These are phyloP conservation scores for Hydropsyche betteni DNA, from an alignment of 2,888 invertebrate genomes.

Conservation along the genomic window DNA sequence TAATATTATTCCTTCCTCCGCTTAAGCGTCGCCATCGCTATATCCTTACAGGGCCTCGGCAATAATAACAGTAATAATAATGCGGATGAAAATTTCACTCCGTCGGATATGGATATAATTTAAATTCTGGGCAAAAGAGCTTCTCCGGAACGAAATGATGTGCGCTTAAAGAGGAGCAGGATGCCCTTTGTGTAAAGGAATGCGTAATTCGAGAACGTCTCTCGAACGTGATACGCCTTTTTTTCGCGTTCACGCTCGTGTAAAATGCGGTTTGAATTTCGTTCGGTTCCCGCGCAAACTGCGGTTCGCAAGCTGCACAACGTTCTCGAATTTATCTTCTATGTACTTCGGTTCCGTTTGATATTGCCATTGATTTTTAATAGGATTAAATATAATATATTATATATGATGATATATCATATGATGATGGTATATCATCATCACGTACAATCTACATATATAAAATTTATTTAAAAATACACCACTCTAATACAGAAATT, in stretches of 20 bases:
- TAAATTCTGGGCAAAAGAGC: conserved; percentile 35
- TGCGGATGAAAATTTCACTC: conserved; percentile 32
- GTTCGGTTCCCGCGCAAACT: not conserved
- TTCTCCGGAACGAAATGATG: conserved; percentile 32
- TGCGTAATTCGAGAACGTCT: conserved; percentile 34
- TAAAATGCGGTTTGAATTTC: not conserved
- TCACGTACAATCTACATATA: too few species aligned
- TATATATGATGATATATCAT: too few species aligned
- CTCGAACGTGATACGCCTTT: conserved; percentile 10
- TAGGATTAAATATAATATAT: too few species aligned
- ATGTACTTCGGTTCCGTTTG: too few species aligned
- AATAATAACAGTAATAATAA: conserved; percentile 30
- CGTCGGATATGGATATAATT: conserved; percentile 31
- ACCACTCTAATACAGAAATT: too few species aligned
- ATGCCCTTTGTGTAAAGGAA: conserved; percentile 38
- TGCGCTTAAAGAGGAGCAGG: conserved; percentile 34
- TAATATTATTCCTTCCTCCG: not conserved
- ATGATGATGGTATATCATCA: too few species aligned
- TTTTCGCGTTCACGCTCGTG: not conserved
- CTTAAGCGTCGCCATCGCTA: not conserved
- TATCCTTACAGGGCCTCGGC: not conserved
- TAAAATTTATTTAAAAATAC: too few species aligned
- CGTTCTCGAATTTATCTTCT: too few species aligned
- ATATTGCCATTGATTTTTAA: too few species aligned
- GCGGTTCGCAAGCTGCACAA: not conserved